Evolutionary conservation across 2,113 vertebrate genomes (phyloP).

Genomic region (Takifugu flavidus): DNA sequence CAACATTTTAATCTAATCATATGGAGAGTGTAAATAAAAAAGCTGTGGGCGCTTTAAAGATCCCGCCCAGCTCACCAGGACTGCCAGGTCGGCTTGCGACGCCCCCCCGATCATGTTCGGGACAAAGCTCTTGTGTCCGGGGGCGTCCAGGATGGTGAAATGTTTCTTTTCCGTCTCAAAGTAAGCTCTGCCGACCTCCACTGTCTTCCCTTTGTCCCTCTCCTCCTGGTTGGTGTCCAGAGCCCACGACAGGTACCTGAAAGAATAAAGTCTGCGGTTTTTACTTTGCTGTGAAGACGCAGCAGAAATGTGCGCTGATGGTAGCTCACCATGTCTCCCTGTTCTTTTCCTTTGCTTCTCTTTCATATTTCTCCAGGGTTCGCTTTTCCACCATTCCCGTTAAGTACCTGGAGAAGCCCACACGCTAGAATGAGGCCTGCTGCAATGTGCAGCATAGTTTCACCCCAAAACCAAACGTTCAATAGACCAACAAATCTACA

Average conservation of each 20-base stretch:
- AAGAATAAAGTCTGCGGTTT: too few relatives aligned
- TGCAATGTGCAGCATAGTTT: too few relatives aligned
- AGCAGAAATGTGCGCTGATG: too few relatives aligned
- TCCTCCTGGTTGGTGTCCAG: constrained; percentile 99
- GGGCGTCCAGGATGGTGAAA: constrained; percentile 98
- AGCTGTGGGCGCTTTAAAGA: background rate
- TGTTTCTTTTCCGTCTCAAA: constrained; percentile 99
- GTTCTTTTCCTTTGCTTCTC: constrained; percentile 99
- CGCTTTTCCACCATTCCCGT: constrained; percentile 99
- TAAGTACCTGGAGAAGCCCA: constrained; percentile 82
- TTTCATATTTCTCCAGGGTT: constrained; percentile 98
- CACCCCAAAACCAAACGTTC: background rate
- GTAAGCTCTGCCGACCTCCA: constrained; percentile 97
- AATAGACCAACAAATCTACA: too few relatives aligned
- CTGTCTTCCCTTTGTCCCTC: constrained; percentile 98
- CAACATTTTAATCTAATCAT: background rate
- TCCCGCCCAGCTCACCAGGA: constrained; percentile 82
- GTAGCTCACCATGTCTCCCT: constrained; percentile 92
- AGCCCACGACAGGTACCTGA: constrained; percentile 96
- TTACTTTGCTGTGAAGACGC: constrained; percentile 1
- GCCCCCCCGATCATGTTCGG: constrained; percentile 99
- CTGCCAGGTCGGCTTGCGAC: constrained; percentile 96
- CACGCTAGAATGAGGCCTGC: background rate
- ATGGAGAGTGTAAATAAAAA: background rate
- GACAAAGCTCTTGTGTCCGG: constrained; percentile 98